Conservation (phyloP, 2,113 vertebrate species). For the Eretmochelys imbricata region DNA sequence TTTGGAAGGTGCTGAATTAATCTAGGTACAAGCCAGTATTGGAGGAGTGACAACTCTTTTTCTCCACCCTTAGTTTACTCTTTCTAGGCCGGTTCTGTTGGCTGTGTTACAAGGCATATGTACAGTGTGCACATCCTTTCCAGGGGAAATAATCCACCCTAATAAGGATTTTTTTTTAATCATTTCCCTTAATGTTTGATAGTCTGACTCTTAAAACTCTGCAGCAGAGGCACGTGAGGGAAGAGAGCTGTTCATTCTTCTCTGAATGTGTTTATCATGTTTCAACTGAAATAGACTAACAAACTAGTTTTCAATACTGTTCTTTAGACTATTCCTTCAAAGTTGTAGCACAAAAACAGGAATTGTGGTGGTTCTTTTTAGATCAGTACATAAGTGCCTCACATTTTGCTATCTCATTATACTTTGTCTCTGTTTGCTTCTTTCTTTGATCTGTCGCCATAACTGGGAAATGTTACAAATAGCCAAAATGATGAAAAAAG, state of each 20-base stretch:
- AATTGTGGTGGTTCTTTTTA: background rate
- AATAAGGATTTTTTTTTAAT: background rate
- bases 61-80: background rate
- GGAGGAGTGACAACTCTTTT: background rate
- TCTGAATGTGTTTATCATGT: background rate
- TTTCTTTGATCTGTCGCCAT: background rate
- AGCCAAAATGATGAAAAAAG: background rate
- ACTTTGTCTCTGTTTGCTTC: background rate
- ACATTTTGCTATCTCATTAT: background rate
- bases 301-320: background rate
- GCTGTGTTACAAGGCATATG: background rate
- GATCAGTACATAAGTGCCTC: background rate
- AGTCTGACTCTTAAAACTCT: background rate
- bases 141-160: background rate
- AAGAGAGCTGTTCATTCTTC: background rate
- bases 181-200: background rate
- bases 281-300: background rate
- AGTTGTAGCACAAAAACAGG: background rate
- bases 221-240: background rate
- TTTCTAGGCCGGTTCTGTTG: background rate
- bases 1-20: background rate
- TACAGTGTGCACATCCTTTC: background rate
- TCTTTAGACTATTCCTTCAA: background rate
- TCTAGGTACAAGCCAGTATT: background rate
- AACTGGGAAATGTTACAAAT: background rate